Base-by-base conservation (phyloP, 2,888 invertebrate genomes). In the Netelia virgata region DNA sequence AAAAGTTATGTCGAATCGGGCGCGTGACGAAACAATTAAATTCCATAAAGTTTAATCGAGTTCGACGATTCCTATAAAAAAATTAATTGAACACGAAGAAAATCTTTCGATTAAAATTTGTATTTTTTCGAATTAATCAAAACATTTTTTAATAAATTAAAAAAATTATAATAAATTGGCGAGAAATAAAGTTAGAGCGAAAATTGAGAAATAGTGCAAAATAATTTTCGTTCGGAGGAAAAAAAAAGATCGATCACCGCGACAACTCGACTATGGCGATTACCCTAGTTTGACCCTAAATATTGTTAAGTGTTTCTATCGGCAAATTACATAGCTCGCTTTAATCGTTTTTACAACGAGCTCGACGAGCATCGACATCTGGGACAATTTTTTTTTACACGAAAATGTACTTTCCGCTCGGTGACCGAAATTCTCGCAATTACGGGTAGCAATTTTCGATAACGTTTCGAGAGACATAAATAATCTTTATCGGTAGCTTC, bases 351-450 rank as follows among this genome's bases (percentile, higher is more conserved):
- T 11, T 68, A 1, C 57, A 55, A 55, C 75, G 57, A 77, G 47
- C 14, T 18, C 23, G 11, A 6, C 61, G 18, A 50, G 16, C 23
- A 23, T 23, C 50, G 47, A 41, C 23, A 50, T n/a, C 47, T 47
- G 50, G 50, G 28, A n/a, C 18, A 70, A 28, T 68, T n/a, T 73
- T 68, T 80, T 59, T 50, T 41, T 36, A 73, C 64, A 68, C 59
- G 73, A 36, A 73, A 73, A 80, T 66, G n/a, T 73, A 74, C 80
- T 74, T 61, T 20, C 11, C 14, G 1, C 23, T 36, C 20, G 9
- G 9, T 10, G 55, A 75, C 57, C 28, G 5, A 75, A 57, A 47
- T 59, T n/a, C 47, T 43, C 11, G 50, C n/a, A 66, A 73, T 66
- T 73, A n/a, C 68, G 41, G 23, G 16, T 5, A 9, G 16, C 9